Base-by-base conservation (phyloP, 2,797 vertebrate species). In the Euthynnus affinis region DNA sequence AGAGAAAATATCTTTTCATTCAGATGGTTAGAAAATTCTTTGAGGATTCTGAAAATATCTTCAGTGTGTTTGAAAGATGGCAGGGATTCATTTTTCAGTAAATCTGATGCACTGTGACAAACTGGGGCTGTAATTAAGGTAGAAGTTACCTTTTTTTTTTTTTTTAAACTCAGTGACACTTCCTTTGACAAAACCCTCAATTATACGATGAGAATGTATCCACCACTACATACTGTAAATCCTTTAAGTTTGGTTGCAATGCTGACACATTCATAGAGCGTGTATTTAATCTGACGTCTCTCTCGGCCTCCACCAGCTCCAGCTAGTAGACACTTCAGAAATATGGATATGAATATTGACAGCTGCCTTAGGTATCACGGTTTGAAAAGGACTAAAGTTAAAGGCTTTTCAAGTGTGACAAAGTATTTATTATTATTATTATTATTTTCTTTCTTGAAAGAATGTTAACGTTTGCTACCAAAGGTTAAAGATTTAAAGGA, bases 351-450 rank as follows among this genome's bases (percentile, higher is more conserved):
- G 46, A 49, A 65, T 78, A 85, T 83, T 14, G 56, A 92, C 90
- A 88, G 86, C 94, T 94, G 95, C 95, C 93, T 95, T 96, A 92
- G 92, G 89, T 76, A 74, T 94, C 89, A 78, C 86, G 80, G 62
- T 76, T 71, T 34, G 89, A 92, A 29, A 88, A 74, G 87, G 91
- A 87, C 67, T 32, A 29, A 29, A 29, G 25, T 80, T 82, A 14
- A 88, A 86, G 91, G 90, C 92, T 93, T 89, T 83, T 94, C 90
- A 92, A 90, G 88, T 95, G 90, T 92, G 94, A 92, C 87, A 93
- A 87, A 94, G 78, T 95, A 95, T 95, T 96, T 95, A 94, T 96
- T n/a, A n/a, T n/a, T n/a, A n/a, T n/a, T n/a, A n/a, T n/a, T n/a
- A n/a, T n/a, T n/a, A n/a, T n/a, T n/a, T n/a, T 97, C 96, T 93